Conservation (phyloP, 2,797 vertebrate species). For the Scolopax rusticola region DNA sequence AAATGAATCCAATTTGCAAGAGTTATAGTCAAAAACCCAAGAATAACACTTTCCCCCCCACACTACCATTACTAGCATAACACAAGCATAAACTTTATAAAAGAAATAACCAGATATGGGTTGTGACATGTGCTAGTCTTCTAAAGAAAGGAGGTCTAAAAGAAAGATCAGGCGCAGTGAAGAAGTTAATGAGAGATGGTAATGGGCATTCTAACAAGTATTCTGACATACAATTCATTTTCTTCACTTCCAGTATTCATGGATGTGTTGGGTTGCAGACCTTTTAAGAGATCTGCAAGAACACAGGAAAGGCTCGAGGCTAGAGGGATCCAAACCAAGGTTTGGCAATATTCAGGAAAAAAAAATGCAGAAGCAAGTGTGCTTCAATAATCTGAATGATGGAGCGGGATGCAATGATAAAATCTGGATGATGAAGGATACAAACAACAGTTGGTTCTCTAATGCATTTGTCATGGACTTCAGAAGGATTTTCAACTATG, state of each 20-base stretch:
- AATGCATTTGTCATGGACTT: background rate
- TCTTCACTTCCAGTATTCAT: background rate
- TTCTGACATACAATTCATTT: background rate
- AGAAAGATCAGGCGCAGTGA: background rate
- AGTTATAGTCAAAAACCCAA: background rate
- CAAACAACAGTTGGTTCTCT: background rate
- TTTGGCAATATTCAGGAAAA: background rate
- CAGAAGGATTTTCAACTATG: slow-evolving; percentile 13
- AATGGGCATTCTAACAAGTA: background rate
- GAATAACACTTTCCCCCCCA: background rate
- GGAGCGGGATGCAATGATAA: background rate
- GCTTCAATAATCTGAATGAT: background rate
- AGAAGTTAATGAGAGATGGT: background rate
- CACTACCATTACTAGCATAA: background rate
- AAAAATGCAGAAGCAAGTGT: background rate
- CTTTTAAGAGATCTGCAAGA: background rate
- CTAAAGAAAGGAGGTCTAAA: background rate
- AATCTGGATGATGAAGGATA: background rate
- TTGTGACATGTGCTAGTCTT: background rate
- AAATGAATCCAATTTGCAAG: background rate
- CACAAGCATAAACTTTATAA: background rate
- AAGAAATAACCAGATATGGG: background rate
- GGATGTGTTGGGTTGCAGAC: background rate
- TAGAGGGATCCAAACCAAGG: background rate
- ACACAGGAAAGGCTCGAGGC: background rate